Evolutionary conservation across 2,113 vertebrate species (phyloP).

Genomic region (Pseudolaguvia tuberculata): DNA sequence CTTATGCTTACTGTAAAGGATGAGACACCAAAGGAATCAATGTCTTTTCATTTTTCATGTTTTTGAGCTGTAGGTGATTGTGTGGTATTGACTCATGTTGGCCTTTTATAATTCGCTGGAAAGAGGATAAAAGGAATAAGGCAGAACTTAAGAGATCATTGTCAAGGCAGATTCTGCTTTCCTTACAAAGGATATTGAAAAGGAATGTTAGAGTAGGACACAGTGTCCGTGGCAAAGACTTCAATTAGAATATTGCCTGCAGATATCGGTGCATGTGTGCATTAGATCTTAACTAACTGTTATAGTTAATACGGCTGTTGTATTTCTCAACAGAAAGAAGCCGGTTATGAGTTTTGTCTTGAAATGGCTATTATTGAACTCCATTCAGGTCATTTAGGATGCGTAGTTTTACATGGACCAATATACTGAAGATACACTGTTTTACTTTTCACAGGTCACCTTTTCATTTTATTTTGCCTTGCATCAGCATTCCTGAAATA

Average conservation of each 20-base stretch:
- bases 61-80: not conserved
- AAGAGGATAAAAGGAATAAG: slow-evolving; percentile 14
- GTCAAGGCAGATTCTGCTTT: not conserved
- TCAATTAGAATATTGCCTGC: not conserved
- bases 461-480: not conserved
- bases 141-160: not conserved
- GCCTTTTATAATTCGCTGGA: not conserved
- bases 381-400: not conserved
- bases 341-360: not conserved
- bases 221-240: not conserved
- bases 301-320: not conserved
- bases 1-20: slow-evolving; percentile 14
- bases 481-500: not conserved
- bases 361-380: not conserved
- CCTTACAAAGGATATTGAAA: slow-evolving; percentile 1
- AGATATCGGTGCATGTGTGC: not conserved
- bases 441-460: not conserved
- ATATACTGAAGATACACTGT: not conserved
- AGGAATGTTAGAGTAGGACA: not conserved
- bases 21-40: not conserved
- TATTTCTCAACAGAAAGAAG: not conserved
- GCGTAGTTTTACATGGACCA: not conserved
- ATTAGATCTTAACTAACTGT: not conserved
- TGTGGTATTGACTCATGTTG: slow-evolving; percentile 18
- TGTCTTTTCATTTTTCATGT: slow-evolving; percentile 9